Conservation (phyloP, 1,140 invertebrate species). For the Elymnias hypermnestra region DNA sequence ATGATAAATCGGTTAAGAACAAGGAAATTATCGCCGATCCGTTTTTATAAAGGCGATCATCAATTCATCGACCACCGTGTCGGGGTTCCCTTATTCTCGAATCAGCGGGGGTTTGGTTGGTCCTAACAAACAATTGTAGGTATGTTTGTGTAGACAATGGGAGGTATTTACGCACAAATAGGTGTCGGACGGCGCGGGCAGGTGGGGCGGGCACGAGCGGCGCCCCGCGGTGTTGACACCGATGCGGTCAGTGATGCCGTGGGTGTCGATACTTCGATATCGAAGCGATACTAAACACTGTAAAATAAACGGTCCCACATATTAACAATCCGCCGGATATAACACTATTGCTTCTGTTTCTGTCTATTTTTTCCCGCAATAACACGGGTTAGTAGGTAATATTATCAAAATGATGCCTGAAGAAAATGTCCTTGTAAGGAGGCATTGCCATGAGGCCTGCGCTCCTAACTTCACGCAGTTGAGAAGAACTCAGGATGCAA, state of each 20-base stretch:
- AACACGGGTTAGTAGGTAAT: too few relatives aligned
- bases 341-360: too few relatives aligned
- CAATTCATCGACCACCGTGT: slow-evolving; percentile 32
- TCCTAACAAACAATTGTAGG: slow-evolving; percentile 12
- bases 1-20: background rate
- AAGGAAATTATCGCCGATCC: background rate
- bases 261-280: background rate
- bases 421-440: too few relatives aligned
- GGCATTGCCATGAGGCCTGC: too few relatives aligned
- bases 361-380: too few relatives aligned
- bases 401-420: too few relatives aligned
- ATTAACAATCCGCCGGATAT: too few relatives aligned
- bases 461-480: too few relatives aligned
- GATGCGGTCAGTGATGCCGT: background rate
- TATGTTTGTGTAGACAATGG: slow-evolving; percentile 35
- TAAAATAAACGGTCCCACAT: too few relatives aligned
- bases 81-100: slow-evolving; percentile 23
- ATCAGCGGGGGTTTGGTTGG: slow-evolving; percentile 28
- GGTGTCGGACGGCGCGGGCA: slow-evolving; percentile 20
- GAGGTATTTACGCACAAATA: slow-evolving; percentile 30
- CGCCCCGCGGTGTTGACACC: slow-evolving; percentile 35
- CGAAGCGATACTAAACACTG: too few relatives aligned
- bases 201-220: slow-evolving; percentile 33
- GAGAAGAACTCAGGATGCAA: too few relatives aligned
- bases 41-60: slow-evolving; percentile 10